Evolutionary conservation across 2,113 vertebrate species (phyloP).

Genomic region (Mungos mungo): DNA sequence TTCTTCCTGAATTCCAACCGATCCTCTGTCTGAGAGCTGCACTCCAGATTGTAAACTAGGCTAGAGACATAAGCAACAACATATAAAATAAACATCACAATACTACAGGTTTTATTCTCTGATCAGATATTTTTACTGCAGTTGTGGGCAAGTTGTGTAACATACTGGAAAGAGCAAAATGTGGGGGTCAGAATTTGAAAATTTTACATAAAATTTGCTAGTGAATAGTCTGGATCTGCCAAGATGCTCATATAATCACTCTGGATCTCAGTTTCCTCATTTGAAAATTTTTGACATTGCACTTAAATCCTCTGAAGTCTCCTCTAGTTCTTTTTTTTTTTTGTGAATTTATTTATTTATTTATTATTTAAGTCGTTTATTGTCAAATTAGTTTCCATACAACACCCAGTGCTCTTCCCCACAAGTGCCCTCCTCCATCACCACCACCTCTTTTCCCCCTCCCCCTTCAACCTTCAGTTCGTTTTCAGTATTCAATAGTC

Average conservation of each 20-base stretch:
- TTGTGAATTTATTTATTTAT: too few species aligned
- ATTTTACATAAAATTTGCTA: background rate
- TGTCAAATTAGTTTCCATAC: too few species aligned
- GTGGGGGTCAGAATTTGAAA: background rate
- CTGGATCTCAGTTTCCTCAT: background rate
- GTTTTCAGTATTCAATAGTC: too few species aligned
- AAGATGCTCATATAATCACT: background rate
- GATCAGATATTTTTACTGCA: background rate
- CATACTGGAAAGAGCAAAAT: background rate
- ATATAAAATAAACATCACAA: background rate
- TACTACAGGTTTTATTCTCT: background rate
- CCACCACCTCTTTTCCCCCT: too few species aligned
- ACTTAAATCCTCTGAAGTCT: background rate
- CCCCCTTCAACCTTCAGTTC: too few species aligned
- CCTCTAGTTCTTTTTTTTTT: background rate
- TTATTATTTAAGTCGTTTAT: too few species aligned
- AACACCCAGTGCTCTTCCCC: too few species aligned
- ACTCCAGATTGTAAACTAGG: background rate
- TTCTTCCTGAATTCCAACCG: background rate
- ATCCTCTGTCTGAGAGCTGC: background rate
- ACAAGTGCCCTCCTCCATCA: too few species aligned
- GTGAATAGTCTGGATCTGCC: too few species aligned
- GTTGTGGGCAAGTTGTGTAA: background rate
- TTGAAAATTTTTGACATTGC: background rate
- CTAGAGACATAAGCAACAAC: background rate